phyloP scores from a whole-genome alignment of 2,888 invertebrate genomes.

The Caenorhabditis doughertyi region DNA sequence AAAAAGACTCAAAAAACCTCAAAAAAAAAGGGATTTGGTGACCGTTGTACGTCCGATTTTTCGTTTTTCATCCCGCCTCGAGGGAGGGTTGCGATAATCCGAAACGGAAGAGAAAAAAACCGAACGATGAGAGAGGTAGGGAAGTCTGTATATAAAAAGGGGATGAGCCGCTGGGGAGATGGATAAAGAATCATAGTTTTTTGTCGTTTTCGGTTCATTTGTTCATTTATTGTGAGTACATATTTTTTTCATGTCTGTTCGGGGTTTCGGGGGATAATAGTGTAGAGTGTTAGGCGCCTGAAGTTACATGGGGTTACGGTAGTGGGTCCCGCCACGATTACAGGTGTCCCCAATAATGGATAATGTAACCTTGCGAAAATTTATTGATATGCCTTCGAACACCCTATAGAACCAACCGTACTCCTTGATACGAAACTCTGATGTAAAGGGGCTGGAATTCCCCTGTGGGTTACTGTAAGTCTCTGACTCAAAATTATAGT shows the following conservation, averaged over 20 bases:
- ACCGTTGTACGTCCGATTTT: constrained; percentile 50
- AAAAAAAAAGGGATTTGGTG: constrained; percentile 34
- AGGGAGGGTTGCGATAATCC: constrained; percentile 15
- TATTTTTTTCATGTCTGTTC: not conserved
- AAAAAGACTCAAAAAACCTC: constrained; percentile 5
- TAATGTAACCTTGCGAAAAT: too few species aligned
- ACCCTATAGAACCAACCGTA: too few species aligned
- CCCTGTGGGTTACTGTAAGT: too few species aligned
- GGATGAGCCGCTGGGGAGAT: not conserved
- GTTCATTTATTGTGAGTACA: constrained; percentile 27
- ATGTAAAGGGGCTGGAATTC: too few species aligned
- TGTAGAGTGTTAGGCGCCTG: too few species aligned
- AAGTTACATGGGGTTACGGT: not conserved
- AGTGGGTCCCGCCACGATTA: too few species aligned
- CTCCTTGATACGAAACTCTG: too few species aligned
- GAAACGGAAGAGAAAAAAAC: constrained; percentile 6
- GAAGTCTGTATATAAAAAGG: constrained; percentile 11
- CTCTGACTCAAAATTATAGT: too few species aligned
- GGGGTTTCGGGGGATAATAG: not conserved
- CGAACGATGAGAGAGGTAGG: constrained; percentile 5
- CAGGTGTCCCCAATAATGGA: too few species aligned
- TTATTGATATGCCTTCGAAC: too few species aligned
- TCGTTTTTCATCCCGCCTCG: constrained; percentile 19
- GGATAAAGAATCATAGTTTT: constrained; percentile 9
- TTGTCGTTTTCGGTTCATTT: constrained; percentile 15